These are phyloP conservation scores for Apoderus coryli DNA, from an alignment of 2,888 invertebrate genomes.

Conservation along the genomic window DNA sequence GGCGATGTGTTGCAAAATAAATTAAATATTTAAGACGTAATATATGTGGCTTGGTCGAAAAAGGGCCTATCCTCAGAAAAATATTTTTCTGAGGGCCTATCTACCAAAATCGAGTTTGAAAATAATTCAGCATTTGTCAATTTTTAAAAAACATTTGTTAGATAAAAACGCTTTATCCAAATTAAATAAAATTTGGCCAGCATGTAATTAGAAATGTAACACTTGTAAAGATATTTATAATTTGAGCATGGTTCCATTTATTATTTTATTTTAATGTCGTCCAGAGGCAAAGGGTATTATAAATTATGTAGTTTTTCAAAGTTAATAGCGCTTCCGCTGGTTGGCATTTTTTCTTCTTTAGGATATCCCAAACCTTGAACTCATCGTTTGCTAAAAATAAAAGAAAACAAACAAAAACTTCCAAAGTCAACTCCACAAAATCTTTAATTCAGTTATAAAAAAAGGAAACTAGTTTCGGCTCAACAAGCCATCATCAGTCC, in stretches of 20 bases:
- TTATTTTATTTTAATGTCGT: neutral
- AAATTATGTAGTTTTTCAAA: constrained; percentile 3
- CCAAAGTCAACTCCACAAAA: too few relatives aligned
- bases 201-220: neutral
- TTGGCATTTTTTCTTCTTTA: neutral
- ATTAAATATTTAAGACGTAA: too few relatives aligned
- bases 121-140: neutral
- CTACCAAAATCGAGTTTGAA: neutral
- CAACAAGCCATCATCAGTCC: too few relatives aligned
- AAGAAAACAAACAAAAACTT: too few relatives aligned
- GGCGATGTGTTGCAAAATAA: too few relatives aligned
- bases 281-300: constrained; percentile 3
- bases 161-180: constrained; percentile 1
- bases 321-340: neutral
- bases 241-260: neutral
- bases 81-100: too few relatives aligned
- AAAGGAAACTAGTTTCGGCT: too few relatives aligned
- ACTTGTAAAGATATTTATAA: constrained; percentile 1
- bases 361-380: constrained; percentile 2
- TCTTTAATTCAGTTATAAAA: too few relatives aligned
- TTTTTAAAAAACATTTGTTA: constrained; percentile 1
- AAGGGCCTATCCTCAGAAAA: too few relatives aligned
- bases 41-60: constrained; percentile 6
- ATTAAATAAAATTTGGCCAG: constrained; percentile 3
- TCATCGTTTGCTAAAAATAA: constrained; percentile 2